Conservation (phyloP, 2,113 vertebrate species). For the Sturnus vulgaris region DNA sequence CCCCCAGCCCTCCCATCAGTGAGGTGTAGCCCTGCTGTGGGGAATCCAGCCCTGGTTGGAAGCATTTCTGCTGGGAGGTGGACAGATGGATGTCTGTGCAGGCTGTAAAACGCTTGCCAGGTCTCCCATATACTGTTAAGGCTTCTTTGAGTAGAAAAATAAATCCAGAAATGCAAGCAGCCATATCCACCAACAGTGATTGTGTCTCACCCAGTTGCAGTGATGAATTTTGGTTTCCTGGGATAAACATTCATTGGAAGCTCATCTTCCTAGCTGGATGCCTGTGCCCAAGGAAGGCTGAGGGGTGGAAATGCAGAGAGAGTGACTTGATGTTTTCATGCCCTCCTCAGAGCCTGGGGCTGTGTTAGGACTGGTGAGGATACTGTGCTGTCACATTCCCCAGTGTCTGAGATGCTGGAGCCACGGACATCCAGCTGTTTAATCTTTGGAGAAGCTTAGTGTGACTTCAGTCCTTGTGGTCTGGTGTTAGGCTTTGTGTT, state of each 20-base stretch:
- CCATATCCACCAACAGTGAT: background rate
- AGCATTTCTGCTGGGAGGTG: background rate
- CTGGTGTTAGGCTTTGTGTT: background rate
- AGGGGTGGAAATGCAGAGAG: background rate
- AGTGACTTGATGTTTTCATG: background rate
- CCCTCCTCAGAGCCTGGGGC: background rate
- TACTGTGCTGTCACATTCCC: background rate
- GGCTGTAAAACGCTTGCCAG: background rate
- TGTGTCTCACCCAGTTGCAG: background rate
- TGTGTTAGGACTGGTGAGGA: rapidly evolving
- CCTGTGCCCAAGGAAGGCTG: background rate
- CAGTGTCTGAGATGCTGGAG: background rate
- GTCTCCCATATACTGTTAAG: background rate
- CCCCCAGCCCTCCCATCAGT: background rate
- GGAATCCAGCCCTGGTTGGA: background rate
- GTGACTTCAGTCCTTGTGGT: background rate
- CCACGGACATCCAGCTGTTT: background rate
- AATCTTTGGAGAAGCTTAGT: background rate
- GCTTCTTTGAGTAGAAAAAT: background rate
- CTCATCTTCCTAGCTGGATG: background rate
- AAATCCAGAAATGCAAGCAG: background rate
- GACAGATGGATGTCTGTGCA: background rate
- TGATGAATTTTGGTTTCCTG: background rate
- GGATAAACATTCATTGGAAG: background rate
- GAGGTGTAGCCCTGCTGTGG: background rate